Evolutionary conservation across 2,113 vertebrate species (phyloP), one percentile per base, ranked within the genome.

Genomic region (Ranitomeya variabilis): DNA sequence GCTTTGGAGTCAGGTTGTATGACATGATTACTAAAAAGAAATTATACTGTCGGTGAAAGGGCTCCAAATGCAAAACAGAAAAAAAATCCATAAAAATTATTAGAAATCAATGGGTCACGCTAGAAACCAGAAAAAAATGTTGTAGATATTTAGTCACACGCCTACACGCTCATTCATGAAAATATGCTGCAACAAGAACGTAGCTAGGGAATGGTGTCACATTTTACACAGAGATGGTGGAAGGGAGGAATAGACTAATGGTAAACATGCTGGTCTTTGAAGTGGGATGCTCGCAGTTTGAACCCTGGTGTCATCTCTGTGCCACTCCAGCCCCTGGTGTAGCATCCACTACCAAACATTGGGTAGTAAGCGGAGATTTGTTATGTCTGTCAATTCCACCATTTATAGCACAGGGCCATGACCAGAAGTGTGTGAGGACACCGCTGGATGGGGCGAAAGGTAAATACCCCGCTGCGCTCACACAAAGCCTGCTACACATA

Each of bases 271-370:
- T 0, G 15, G 10, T 13, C 87, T 84, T 89, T 89, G 80, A 89
- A 89, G 81, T 79, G 73, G 82, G 81, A 85, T 80, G 52, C n/a
- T 88, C 13, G 55, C 69, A 88, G 74, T 85, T 89, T 78, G 87
- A 89, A 60, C 45, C 31, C 87, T 79, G 57, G 87, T 89, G 82
- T 78, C 87, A 89, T 76, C 67, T 89, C 81, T n/a, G 54, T 83
- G 81, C 79, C 87, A 84, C 69, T 52, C 26, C 23, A 62, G 37
- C 54, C 52, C 87, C 59, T 55, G 85, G 73, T 85, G 82, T 85
- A 85, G 73, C 80, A 54, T 16, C 54, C 60, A 18, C 62, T 31
- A 67, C 71, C 87, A 76, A 77, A 83, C 57, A 83, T n/a, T 66
- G 18, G 37, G 60, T n/a, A 77, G 57, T 60, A 64, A 54, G 69